phyloP scores from a whole-genome alignment of 2,888 invertebrate species.

The Melinopterus prodromus region DNA sequence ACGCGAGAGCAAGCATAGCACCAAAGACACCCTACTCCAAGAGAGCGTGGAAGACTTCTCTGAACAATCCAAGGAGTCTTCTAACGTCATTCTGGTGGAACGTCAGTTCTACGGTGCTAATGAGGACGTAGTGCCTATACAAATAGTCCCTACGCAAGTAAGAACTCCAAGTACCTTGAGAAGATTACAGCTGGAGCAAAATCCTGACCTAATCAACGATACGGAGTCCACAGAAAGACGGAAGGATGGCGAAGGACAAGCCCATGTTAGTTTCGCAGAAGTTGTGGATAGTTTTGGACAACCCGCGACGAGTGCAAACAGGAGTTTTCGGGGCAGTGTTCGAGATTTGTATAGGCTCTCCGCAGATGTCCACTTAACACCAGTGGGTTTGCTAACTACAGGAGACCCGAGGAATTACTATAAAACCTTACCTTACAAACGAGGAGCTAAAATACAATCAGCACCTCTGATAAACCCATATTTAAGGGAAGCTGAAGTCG shows the following conservation, averaged over 20 bases:
- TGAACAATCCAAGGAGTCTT: slow-evolving; percentile 50
- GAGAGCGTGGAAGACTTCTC: slow-evolving; percentile 54
- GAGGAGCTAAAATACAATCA: slow-evolving; percentile 65
- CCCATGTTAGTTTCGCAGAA: slow-evolving; percentile 51
- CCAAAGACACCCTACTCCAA: slow-evolving; percentile 53
- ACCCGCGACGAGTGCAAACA: slow-evolving; percentile 56
- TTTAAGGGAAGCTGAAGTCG: slow-evolving; percentile 72
- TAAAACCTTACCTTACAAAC: slow-evolving; percentile 80
- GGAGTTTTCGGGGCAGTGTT: slow-evolving; percentile 53
- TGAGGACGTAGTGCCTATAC: slow-evolving; percentile 50
- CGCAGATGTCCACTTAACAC: slow-evolving; percentile 78
- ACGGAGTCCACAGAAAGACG: slow-evolving; percentile 68
- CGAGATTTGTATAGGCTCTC: slow-evolving; percentile 69
- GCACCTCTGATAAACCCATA: slow-evolving; percentile 65
- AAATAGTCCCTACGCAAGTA: slow-evolving; percentile 61
- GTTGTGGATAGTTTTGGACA: slow-evolving; percentile 54
- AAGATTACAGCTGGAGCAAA: slow-evolving; percentile 69
- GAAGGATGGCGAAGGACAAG: slow-evolving; percentile 56
- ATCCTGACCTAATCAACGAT: slow-evolving; percentile 83
- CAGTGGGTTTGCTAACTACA: slow-evolving; percentile 77
- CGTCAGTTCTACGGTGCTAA: slow-evolving; percentile 49
- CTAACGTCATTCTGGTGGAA: slow-evolving; percentile 46
- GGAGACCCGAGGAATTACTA: slow-evolving; percentile 78
- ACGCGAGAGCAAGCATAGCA: slow-evolving; percentile 57
- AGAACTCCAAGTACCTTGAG: slow-evolving; percentile 66